A percentile compares a stretch with the other conserved stretches of the same genome.
phyloP scores from a whole-genome alignment of 2,888 invertebrate genomes.

The Taphrorychus bicolor region DNA sequence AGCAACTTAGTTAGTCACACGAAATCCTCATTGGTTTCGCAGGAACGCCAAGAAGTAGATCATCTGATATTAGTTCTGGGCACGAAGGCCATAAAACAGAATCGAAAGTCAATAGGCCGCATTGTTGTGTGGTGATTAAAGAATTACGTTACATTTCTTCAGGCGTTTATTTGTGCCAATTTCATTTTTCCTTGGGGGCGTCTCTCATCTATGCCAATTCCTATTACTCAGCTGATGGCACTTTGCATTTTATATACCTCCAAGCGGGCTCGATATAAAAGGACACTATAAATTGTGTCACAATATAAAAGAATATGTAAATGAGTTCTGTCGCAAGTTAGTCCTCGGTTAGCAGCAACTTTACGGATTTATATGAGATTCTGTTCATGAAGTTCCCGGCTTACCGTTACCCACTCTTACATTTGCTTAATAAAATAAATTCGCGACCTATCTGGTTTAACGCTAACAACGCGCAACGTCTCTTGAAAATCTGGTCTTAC shows the following conservation, averaged over 20 bases:
- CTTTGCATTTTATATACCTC: too few relatives aligned
- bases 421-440: slow-evolving; percentile 44
- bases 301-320: background rate
- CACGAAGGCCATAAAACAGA: slow-evolving; percentile 17
- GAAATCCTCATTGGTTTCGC: too few relatives aligned
- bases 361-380: slow-evolving; percentile 32
- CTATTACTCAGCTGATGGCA: background rate
- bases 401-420: slow-evolving; percentile 38
- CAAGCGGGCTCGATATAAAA: too few relatives aligned
- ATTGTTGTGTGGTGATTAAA: slow-evolving; percentile 5
- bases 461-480: slow-evolving; percentile 27
- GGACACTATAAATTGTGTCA: background rate
- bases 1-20: background rate
- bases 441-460: slow-evolving; percentile 40
- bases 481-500: slow-evolving; percentile 38
- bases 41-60: slow-evolving; percentile 17
- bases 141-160: slow-evolving; percentile 10
- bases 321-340: background rate
- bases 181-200: slow-evolving; percentile 1
- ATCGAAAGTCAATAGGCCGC: slow-evolving; percentile 5
- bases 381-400: slow-evolving; percentile 23
- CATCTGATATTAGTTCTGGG: slow-evolving; percentile 27
- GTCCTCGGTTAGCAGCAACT: background rate
- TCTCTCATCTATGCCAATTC: background rate
- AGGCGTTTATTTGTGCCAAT: slow-evolving; percentile 16